phyloP scores from a whole-genome alignment of 2,797 vertebrate genomes.

The Meda fulgida region DNA sequence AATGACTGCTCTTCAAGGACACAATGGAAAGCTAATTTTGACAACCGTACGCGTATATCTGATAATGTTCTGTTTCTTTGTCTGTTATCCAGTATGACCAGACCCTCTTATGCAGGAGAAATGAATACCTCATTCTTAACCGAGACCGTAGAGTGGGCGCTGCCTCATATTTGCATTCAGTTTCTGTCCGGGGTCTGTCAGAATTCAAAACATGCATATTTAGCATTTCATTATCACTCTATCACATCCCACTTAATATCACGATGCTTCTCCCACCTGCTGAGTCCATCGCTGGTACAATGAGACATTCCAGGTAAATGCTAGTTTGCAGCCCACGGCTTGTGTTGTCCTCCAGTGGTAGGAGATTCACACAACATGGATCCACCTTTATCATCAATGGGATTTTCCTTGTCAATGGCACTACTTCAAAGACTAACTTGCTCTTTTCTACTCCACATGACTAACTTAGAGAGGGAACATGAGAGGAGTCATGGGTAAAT shows the following conservation, averaged over 20 bases:
- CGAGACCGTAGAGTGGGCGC: conserved; percentile 12
- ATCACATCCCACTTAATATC: conserved; percentile 43
- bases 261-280: conserved; percentile 41
- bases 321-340: conserved; percentile 31
- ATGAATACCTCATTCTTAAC: conserved; percentile 34
- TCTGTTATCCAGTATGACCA: conserved; percentile 33
- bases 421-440: neutral
- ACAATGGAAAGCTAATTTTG: conserved; percentile 48
- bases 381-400: conserved; percentile 35
- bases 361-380: conserved; percentile 16
- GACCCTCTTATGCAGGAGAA: neutral
- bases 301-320: conserved; percentile 20
- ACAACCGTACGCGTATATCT: conserved; percentile 3
- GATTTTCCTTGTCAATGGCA: conserved; percentile 18
- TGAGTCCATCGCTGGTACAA: conserved; percentile 31
- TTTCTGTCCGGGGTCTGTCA: conserved; percentile 38
- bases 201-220: conserved; percentile 43
- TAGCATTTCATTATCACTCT: conserved; percentile 34
- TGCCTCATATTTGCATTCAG: conserved; percentile 44
- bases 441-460: conserved; percentile 16
- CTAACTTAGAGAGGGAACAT: conserved; percentile 9
- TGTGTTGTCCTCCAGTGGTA: conserved; percentile 33
- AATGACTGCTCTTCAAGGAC: conserved; percentile 35
- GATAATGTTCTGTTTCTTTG: conserved; percentile 42
- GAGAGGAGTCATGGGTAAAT: conserved; percentile 31